phyloP scores from a whole-genome alignment of 2,797 vertebrate genomes.

The Aselliscus stoliczkanus region DNA sequence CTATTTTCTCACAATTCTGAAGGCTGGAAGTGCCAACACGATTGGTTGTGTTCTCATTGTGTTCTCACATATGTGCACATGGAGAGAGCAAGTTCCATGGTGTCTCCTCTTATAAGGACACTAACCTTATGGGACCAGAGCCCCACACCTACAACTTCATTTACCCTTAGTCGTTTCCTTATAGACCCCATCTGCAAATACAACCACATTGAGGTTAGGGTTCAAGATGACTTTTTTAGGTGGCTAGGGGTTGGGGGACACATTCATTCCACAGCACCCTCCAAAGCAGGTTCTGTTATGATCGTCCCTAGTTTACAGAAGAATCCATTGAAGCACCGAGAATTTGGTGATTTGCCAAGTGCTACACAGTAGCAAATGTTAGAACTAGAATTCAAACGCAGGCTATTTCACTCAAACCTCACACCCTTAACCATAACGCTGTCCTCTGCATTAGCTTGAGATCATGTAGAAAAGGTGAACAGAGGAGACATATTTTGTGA shows the following conservation, averaged over 20 bases:
- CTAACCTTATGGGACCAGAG: neutral
- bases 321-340: neutral
- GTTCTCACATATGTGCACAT: neutral
- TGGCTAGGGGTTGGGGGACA: neutral
- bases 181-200: neutral
- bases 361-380: neutral
- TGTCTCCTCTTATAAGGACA: neutral
- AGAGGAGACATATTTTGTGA: neutral
- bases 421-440: neutral
- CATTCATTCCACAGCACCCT: neutral
- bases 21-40: neutral
- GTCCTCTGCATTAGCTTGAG: neutral
- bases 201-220: too few species aligned
- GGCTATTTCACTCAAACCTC: accelerated
- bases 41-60: neutral
- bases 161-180: neutral
- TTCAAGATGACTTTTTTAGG: neutral
- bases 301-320: neutral
- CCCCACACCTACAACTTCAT: neutral
- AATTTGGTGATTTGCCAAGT: neutral
- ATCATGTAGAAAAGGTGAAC: neutral
- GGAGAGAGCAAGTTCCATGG: neutral
- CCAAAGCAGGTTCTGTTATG: neutral
- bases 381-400: neutral
- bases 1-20: neutral